phyloP scores from a whole-genome alignment of 35 echinoderm and acorn worm species.

The Heliocidaris erythrogramma region DNA sequence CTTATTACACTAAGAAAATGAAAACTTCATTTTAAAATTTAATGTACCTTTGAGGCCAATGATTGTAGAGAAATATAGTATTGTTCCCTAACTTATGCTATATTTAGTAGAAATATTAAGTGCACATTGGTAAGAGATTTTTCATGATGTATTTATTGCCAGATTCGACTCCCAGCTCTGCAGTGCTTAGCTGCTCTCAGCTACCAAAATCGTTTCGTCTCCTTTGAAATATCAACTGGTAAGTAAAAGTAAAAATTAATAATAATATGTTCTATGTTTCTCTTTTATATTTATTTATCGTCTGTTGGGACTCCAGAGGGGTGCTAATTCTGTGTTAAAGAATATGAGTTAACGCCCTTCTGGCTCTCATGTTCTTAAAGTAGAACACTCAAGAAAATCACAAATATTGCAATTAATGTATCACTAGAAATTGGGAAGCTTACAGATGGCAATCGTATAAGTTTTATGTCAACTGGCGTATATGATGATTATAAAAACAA shows the following conservation, averaged over 20 bases:
- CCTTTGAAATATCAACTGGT: conserved; percentile 76
- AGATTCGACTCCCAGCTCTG: conserved; percentile 86
- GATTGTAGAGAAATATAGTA: not conserved
- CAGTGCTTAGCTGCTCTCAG: conserved; percentile 84
- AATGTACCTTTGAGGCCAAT: too few species aligned
- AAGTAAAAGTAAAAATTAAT: not conserved
- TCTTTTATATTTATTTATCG: not conserved
- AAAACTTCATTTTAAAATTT: too few species aligned
- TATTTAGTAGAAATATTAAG: not conserved
- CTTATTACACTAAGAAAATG: too few species aligned
- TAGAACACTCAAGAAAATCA: too few species aligned
- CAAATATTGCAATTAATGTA: too few species aligned
- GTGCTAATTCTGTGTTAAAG: too few species aligned
- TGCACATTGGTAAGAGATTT: not conserved
- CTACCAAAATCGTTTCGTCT: conserved; percentile 87
- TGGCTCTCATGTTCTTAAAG: too few species aligned
- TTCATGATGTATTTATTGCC: not conserved
- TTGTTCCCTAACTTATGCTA: not conserved
- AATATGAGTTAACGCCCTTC: too few species aligned
- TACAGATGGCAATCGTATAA: too few species aligned
- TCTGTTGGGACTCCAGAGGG: not conserved
- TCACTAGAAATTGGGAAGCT: too few species aligned
- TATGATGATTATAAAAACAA: too few species aligned
- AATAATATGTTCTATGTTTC: conserved; percentile 8
- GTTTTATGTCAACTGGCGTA: too few species aligned